Percentiles rank a stretch among this genome's conserved stretches.
phyloP scores from a whole-genome alignment of 1,140 invertebrate genomes.

The Trichonephila clavipes region DNA sequence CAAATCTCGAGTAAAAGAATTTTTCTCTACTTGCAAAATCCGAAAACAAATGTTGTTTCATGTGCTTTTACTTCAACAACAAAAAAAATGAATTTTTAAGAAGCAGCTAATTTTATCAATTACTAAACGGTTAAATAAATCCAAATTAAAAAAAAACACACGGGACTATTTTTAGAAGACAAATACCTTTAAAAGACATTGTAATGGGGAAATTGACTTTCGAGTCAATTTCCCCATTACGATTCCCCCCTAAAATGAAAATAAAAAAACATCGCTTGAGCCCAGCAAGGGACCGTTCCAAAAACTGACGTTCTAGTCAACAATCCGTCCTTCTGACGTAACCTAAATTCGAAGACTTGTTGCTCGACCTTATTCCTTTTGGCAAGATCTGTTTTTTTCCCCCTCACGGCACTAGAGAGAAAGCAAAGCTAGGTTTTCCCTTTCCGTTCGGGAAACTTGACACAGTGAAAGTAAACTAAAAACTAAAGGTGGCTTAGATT shows the following conservation, averaged over 20 bases:
- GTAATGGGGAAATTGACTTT: no score
- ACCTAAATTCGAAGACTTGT: conserved; percentile 45
- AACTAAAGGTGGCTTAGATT: background rate
- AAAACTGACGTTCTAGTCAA: background rate
- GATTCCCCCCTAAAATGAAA: background rate
- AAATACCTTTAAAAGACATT: no score
- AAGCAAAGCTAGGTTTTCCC: conserved; percentile 42
- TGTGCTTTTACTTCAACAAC: no score
- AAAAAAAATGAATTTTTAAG: no score
- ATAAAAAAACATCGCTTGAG: background rate
- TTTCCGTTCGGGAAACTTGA: conserved; percentile 13
- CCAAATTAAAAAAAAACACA: no score
- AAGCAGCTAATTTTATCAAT: no score
- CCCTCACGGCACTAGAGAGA: conserved; percentile 30
- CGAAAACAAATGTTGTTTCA: no score
- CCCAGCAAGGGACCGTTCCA: background rate
- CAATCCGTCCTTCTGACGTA: background rate
- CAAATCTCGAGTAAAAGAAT: no score
- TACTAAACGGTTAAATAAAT: no score
- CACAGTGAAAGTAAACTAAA: conserved; percentile 18
- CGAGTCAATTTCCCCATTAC: no score
- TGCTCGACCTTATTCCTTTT: conserved; percentile 34
- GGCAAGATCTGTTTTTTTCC: background rate
- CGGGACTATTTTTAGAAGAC: no score
- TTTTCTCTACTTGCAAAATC: no score